A percentile compares a stretch with the other conserved stretches of the same genome.
Conservation (phyloP, 1,140 invertebrate species). For the Heliconius congener region DNA sequence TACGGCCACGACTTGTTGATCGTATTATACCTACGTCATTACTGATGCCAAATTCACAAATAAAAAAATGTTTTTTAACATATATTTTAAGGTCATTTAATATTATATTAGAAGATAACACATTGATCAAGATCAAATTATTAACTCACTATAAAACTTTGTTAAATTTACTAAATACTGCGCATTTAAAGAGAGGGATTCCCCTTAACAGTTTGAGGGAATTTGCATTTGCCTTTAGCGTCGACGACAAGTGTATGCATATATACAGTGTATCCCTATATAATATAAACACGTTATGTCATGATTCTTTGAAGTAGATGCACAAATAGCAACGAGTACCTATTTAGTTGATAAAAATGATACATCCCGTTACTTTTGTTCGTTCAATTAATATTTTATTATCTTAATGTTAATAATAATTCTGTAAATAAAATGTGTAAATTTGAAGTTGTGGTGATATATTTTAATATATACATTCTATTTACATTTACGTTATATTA, state of each 20-base stretch:
- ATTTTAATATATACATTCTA: neutral
- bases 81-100: too few relatives aligned
- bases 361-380: neutral
- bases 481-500: too few relatives aligned
- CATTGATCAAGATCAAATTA: too few relatives aligned
- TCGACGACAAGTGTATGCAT: neutral
- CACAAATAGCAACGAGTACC: neutral
- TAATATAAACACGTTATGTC: neutral
- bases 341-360: neutral
- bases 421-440: neutral
- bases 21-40: too few relatives aligned
- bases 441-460: neutral
- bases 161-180: neutral
- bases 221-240: constrained; percentile 12
- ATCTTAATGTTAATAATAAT: neutral
- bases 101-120: too few relatives aligned
- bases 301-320: neutral
- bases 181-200: neutral
- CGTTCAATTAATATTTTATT: neutral
- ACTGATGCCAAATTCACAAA: too few relatives aligned
- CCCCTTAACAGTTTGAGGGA: neutral
- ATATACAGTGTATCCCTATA: neutral
- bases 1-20: too few relatives aligned
- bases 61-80: too few relatives aligned
- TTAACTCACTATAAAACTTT: neutral